Percentiles rank a stretch among this genome's conserved stretches.
phyloP scores from a whole-genome alignment of 2,888 invertebrate species.

The Chrysomela aeneicollis region DNA sequence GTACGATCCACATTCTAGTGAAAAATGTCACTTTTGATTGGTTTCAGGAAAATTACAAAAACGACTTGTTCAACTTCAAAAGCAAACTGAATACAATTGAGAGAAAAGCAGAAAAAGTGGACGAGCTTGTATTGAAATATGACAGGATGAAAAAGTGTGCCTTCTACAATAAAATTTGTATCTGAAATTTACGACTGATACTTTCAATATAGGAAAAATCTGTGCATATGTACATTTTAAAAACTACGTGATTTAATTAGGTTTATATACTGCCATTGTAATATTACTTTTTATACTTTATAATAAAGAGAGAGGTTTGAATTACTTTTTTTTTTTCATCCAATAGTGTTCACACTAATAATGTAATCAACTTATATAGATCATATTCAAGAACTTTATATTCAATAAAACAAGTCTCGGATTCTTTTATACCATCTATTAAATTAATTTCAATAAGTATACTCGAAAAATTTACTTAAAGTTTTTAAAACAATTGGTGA shows the following conservation, averaged over 20 bases:
- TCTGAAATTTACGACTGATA: slow-evolving; percentile 38
- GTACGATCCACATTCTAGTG: too few species aligned
- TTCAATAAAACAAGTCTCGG: too few species aligned
- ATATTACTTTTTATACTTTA: slow-evolving; percentile 24
- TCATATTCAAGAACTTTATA: too few species aligned
- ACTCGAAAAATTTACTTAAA: too few species aligned
- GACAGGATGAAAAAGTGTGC: slow-evolving; percentile 45
- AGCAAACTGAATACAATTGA: slow-evolving; percentile 48
- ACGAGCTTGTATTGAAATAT: slow-evolving; percentile 46
- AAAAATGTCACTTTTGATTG: neutral
- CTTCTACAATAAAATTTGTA: slow-evolving; percentile 44
- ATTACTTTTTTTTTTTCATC: neutral
- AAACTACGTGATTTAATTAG: slow-evolving; percentile 14
- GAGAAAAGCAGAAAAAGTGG: slow-evolving; percentile 49
- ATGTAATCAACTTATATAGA: too few species aligned
- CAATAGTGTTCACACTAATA: neutral
- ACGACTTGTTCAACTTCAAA: slow-evolving; percentile 49
- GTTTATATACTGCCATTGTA: slow-evolving; percentile 27
- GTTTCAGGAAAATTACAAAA: slow-evolving; percentile 50
- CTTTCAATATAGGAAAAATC: slow-evolving; percentile 29
- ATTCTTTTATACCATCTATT: too few species aligned
- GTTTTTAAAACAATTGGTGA: too few species aligned
- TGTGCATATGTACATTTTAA: slow-evolving; percentile 39
- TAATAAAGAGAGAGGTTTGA: slow-evolving; percentile 5
- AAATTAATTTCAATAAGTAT: too few species aligned